Evolutionary conservation across 2,888 invertebrate genomes (phyloP).

Genomic region (Barypeithes pellucidus): DNA sequence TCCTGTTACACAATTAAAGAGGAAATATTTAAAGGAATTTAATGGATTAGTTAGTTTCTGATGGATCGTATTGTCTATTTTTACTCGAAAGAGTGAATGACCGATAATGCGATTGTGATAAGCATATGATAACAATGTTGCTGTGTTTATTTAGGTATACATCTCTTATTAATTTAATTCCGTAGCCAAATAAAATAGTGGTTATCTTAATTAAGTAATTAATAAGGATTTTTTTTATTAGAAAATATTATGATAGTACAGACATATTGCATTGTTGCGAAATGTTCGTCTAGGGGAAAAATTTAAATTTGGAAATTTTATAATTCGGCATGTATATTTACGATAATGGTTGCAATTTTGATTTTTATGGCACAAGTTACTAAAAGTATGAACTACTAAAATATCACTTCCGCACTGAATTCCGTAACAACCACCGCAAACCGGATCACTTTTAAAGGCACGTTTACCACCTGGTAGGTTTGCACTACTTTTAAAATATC

Average conservation of each 20-base stretch:
- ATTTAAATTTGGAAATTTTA: conserved; percentile 8
- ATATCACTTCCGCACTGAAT: conserved; percentile 48
- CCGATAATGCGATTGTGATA: conserved; percentile 64
- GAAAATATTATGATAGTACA: background rate
- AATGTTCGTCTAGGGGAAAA: background rate
- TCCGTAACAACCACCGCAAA: conserved; percentile 24
- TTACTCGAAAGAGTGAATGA: conserved; percentile 68
- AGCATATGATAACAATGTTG: conserved; percentile 41
- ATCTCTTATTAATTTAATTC: conserved; percentile 17
- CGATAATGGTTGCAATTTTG: conserved; percentile 28
- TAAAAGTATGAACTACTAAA: conserved; percentile 28
- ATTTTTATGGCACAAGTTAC: conserved; percentile 26
- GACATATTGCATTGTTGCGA: background rate
- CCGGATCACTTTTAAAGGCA: conserved; percentile 37
- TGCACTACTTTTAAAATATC: conserved; percentile 33
- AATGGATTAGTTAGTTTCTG: conserved; percentile 1
- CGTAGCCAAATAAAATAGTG: conserved; percentile 1
- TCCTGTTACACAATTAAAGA: background rate
- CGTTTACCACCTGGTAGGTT: conserved; percentile 30
- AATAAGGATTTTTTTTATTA: background rate
- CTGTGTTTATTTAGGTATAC: conserved; percentile 35
- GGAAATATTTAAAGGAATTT: conserved; percentile 18
- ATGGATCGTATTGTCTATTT: conserved; percentile 62
- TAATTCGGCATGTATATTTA: conserved; percentile 29
- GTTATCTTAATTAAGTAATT: conserved; percentile 17